Percentiles rank a stretch among this genome's conserved stretches.
Evolutionary conservation across 2,797 vertebrate genomes (phyloP).

Genomic region (Chiloscyllium punctatum): DNA sequence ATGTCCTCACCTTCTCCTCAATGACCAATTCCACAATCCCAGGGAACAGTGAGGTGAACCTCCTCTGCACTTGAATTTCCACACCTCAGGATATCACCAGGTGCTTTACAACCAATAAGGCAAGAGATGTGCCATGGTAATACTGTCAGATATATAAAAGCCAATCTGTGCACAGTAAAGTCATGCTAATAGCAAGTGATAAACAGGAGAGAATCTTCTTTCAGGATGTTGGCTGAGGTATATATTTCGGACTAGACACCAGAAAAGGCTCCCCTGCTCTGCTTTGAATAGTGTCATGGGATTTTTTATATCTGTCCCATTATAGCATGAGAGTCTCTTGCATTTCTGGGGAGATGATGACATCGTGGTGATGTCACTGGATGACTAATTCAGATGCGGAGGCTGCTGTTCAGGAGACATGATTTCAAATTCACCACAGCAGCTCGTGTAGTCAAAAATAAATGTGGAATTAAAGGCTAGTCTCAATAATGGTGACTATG

Average conservation of each 20-base stretch:
- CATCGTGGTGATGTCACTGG: too few species aligned
- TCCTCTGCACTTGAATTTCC: too few species aligned
- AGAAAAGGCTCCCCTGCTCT: background rate
- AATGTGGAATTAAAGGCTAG: too few species aligned
- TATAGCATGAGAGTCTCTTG: background rate
- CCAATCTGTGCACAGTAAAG: background rate
- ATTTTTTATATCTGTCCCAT: background rate
- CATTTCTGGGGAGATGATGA: too few species aligned
- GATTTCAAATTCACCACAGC: too few species aligned
- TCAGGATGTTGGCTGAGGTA: background rate
- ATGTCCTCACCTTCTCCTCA: too few species aligned
- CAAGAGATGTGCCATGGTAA: background rate
- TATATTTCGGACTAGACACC: background rate
- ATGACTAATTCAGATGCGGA: too few species aligned
- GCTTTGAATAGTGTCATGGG: background rate
- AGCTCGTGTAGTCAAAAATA: too few species aligned
- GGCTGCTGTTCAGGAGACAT: too few species aligned
- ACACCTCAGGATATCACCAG: background rate
- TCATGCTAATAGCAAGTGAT: background rate
- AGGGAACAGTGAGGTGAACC: too few species aligned
- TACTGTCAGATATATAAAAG: background rate
- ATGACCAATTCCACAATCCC: too few species aligned
- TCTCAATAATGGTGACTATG: too few species aligned
- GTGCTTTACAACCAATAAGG: background rate
- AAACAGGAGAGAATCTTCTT: background rate